A percentile compares a stretch with the other conserved stretches of the same genome.
phyloP scores from a whole-genome alignment of 2,888 invertebrate genomes.

The Brenthis ino region DNA sequence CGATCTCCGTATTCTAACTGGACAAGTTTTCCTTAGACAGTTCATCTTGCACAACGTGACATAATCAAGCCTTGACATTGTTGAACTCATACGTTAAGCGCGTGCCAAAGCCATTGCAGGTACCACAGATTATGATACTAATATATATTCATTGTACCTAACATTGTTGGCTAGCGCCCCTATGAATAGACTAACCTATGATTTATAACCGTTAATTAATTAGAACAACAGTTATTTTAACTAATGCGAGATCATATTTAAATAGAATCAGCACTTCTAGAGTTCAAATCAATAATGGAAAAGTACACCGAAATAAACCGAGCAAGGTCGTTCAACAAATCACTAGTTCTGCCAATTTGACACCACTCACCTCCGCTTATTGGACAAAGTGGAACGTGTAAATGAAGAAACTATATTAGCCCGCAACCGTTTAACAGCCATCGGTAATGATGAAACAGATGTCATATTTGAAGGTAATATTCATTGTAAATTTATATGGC shows the following conservation, averaged over 20 bases:
- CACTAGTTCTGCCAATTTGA: slow-evolving; percentile 69
- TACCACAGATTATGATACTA: slow-evolving; percentile 39
- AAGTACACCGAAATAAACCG: slow-evolving; percentile 37
- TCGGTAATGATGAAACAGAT: slow-evolving; percentile 62
- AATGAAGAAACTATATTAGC: slow-evolving; percentile 72
- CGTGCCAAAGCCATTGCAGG: slow-evolving; percentile 57
- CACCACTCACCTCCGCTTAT: slow-evolving; percentile 73
- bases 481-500: slow-evolving; percentile 57
- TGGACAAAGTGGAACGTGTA: slow-evolving; percentile 77
- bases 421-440: slow-evolving; percentile 66
- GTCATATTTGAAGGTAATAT: slow-evolving; percentile 69
- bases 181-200: not conserved
- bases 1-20: slow-evolving; percentile 29
- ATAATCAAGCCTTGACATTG: slow-evolving; percentile 73
- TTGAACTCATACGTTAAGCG: slow-evolving; percentile 61
- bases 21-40: slow-evolving; percentile 39
- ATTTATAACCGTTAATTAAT: not conserved
- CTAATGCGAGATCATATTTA: not conserved
- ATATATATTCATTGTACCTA: not conserved
- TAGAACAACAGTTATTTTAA: not conserved
- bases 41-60: slow-evolving; percentile 56
- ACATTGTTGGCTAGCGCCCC: slow-evolving; percentile 2
- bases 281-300: slow-evolving; percentile 38
- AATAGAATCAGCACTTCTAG: not conserved
- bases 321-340: slow-evolving; percentile 65